These are phyloP conservation scores for Microctonus aethiopoides DNA, from an alignment of 2,888 invertebrate species.

Conservation along the genomic window DNA sequence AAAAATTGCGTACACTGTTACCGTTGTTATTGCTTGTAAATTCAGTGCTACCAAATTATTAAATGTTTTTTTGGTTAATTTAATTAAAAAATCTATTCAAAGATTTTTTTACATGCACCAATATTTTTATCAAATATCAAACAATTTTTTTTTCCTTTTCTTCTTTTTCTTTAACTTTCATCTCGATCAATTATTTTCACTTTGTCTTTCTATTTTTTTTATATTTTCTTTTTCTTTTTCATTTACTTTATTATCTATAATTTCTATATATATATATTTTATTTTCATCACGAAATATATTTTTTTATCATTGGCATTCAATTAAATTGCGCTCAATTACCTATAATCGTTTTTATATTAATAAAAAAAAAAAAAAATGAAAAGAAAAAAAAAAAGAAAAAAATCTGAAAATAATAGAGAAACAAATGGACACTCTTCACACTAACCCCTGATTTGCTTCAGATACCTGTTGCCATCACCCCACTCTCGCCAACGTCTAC, in stretches of 20 bases:
- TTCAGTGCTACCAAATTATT: conserved; percentile 61
- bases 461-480: conserved; percentile 61
- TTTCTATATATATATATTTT: too few species aligned
- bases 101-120: conserved; percentile 31
- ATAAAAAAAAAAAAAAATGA: neutral
- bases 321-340: neutral
- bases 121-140: conserved; percentile 26
- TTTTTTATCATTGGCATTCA: neutral
- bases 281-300: neutral
- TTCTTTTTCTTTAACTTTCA: too few species aligned
- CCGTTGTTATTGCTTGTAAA: conserved; percentile 59
- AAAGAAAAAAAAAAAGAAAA: conserved; percentile 1
- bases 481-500: conserved; percentile 64
- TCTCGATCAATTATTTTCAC: too few species aligned
- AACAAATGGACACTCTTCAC: conserved; percentile 17
- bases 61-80: conserved; percentile 60
- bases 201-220: too few species aligned
- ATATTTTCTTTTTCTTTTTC: neutral
- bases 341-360: neutral
- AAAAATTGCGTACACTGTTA: conserved; percentile 35
- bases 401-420: neutral
- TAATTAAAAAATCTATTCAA: conserved; percentile 46
- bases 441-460: conserved; percentile 63
- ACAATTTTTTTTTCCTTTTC: conserved; percentile 6
- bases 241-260: too few species aligned